These are phyloP conservation scores for Hippocampus abdominalis DNA, from an alignment of 2,113 vertebrate genomes.

Conservation along the genomic window DNA sequence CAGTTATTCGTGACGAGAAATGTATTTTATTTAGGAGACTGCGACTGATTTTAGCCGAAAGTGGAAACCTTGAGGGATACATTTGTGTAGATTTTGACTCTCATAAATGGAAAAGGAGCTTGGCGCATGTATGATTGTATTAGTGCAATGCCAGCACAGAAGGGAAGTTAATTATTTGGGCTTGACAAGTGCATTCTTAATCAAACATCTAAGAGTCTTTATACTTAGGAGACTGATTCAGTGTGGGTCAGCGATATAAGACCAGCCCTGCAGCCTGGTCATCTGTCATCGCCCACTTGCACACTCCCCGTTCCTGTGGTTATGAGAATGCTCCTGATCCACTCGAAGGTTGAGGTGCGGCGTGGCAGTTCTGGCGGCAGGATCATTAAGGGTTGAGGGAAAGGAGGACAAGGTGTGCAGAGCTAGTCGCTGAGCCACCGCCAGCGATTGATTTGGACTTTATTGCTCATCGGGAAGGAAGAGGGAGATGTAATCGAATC, in stretches of 20 bases:
- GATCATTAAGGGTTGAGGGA: conserved; percentile 36
- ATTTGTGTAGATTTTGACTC: conserved; percentile 21
- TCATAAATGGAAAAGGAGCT: conserved; percentile 29
- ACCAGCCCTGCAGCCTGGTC: neutral
- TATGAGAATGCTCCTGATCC: conserved; percentile 44
- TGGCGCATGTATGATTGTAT: conserved; percentile 7
- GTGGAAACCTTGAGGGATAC: conserved; percentile 35
- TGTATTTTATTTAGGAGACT: conserved; percentile 45
- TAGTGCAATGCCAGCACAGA: conserved; percentile 23
- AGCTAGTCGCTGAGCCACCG: conserved; percentile 1
- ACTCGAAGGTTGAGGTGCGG: conserved; percentile 37
- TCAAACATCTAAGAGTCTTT: conserved; percentile 1
- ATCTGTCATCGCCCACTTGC: conserved; percentile 18
- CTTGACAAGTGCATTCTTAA: neutral
- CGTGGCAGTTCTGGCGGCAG: neutral
- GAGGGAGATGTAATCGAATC: conserved; percentile 29
- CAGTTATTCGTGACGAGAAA: conserved; percentile 33
- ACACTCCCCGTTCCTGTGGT: conserved; percentile 12
- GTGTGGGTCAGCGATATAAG: neutral
- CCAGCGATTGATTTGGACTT: conserved; percentile 4
- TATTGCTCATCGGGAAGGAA: conserved; percentile 23
- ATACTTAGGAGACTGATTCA: neutral
- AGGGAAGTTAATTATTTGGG: conserved; percentile 8
- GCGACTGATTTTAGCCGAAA: conserved; percentile 49
- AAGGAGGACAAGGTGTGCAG: neutral